Evolutionary conservation across 2,888 invertebrate genomes (phyloP).

Genomic region (Cryptosula pallasiana): DNA sequence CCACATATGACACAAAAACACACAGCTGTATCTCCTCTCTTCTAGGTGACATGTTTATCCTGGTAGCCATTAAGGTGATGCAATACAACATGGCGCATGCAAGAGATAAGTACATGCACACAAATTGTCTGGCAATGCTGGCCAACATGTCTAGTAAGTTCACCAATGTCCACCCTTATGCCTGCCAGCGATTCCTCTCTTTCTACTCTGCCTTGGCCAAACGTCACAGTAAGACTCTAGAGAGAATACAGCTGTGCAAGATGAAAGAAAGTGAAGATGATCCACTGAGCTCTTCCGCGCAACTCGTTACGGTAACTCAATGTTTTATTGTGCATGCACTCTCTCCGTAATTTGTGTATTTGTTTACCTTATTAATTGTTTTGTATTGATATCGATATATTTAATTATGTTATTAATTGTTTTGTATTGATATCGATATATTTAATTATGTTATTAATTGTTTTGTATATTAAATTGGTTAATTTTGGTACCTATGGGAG

Average conservation of each 20-base stretch:
- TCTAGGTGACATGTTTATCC: conserved; percentile 22
- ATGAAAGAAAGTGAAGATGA: neutral
- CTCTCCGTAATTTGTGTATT: no score
- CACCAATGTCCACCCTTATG: conserved; percentile 86
- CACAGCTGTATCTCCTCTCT: no score
- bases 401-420: no score
- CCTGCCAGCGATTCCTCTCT: conserved; percentile 81
- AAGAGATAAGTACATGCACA: conserved; percentile 91
- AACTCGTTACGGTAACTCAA: neutral
- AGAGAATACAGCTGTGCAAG: neutral
- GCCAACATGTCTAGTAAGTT: conserved; percentile 96
- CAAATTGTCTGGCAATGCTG: conserved; percentile 93
- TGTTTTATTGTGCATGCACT: no score
- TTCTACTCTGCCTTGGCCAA: conserved; percentile 28
- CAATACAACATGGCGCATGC: conserved; percentile 84
- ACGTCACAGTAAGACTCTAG: neutral
- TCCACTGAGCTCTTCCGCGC: neutral
- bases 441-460: no score
- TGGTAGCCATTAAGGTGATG: conserved; percentile 50
- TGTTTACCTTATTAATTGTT: no score
- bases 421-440: no score
- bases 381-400: no score
- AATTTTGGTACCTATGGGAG: no score
- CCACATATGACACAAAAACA: no score
- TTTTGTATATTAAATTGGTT: no score